These are phyloP conservation scores for Gibbula magus DNA, from an alignment of 2,888 invertebrate species.

Conservation along the genomic window DNA sequence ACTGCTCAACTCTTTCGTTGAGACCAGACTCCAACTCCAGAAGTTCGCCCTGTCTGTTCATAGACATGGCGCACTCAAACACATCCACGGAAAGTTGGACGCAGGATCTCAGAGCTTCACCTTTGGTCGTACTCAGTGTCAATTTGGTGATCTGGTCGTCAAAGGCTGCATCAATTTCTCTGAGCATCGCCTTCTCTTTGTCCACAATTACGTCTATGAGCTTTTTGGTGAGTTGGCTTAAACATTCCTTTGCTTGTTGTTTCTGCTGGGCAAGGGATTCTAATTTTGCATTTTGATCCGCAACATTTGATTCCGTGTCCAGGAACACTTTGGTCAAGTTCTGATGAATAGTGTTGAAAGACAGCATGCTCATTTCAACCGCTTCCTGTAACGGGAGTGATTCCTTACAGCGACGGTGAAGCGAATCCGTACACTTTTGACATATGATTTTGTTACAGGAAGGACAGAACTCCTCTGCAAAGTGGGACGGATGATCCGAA, in stretches of 20 bases:
- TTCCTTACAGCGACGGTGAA: constrained; percentile 34
- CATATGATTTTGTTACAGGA: constrained; percentile 37
- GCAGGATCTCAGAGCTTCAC: constrained; percentile 29
- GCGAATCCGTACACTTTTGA: constrained; percentile 33
- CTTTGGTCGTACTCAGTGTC: background rate
- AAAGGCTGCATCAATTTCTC: constrained; percentile 10
- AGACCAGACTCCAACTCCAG: background rate
- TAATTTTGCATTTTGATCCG: background rate
- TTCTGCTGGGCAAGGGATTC: constrained; percentile 26
- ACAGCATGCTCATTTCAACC: constrained; percentile 26
- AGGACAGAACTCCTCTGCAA: constrained; percentile 35
- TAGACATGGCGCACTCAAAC: constrained; percentile 20
- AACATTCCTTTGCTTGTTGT: background rate
- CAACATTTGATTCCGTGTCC: background rate
- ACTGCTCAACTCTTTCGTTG: background rate
- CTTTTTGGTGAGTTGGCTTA: constrained; percentile 18
- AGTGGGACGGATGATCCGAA: constrained; percentile 26
- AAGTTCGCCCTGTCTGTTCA: constrained; percentile 5
- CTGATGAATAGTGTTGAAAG: constrained; percentile 30
- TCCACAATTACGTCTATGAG: constrained; percentile 23
- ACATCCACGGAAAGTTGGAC: constrained; percentile 9
- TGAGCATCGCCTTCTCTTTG: constrained; percentile 14
- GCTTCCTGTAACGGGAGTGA: constrained; percentile 29
- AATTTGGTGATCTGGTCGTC: background rate
- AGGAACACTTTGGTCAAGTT: constrained; percentile 28